phyloP scores from a whole-genome alignment of 2,113 vertebrate species.

The Hemiprocne comata region DNA sequence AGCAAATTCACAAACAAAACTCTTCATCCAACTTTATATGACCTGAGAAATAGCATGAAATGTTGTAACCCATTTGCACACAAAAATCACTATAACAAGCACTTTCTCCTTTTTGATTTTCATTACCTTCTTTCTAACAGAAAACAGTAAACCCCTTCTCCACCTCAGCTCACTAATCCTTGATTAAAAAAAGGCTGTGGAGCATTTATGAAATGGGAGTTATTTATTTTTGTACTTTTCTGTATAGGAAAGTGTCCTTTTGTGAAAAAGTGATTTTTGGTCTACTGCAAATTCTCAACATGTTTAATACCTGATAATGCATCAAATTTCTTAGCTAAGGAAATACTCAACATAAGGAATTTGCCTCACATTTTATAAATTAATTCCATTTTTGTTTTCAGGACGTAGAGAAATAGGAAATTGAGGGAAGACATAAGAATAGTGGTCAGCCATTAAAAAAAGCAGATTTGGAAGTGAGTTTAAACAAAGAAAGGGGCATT shows the following conservation, averaged over 20 bases:
- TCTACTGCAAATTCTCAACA: background rate
- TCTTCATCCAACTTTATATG: background rate
- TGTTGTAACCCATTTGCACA: background rate
- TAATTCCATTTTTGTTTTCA: background rate
- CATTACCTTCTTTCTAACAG: background rate
- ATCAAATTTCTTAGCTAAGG: background rate
- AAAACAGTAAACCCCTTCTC: no score
- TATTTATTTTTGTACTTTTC: background rate
- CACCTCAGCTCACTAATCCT: background rate
- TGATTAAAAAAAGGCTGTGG: background rate
- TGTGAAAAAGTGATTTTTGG: background rate
- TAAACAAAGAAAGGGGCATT: background rate
- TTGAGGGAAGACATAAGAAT: background rate
- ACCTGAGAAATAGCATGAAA: background rate
- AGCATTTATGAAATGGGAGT: background rate
- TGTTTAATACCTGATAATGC: background rate
- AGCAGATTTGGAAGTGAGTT: background rate
- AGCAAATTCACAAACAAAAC: background rate
- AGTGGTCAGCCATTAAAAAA: background rate
- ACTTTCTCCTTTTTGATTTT: background rate
- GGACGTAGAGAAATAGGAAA: background rate
- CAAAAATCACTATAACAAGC: background rate
- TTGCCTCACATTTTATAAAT: conserved; percentile 12
- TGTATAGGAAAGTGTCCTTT: background rate
- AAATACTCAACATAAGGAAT: conserved; percentile 17